Percentiles rank a stretch among this genome's conserved stretches.
Conservation (phyloP, 2,113 vertebrate species). For the Cyanocitta stelleri region DNA sequence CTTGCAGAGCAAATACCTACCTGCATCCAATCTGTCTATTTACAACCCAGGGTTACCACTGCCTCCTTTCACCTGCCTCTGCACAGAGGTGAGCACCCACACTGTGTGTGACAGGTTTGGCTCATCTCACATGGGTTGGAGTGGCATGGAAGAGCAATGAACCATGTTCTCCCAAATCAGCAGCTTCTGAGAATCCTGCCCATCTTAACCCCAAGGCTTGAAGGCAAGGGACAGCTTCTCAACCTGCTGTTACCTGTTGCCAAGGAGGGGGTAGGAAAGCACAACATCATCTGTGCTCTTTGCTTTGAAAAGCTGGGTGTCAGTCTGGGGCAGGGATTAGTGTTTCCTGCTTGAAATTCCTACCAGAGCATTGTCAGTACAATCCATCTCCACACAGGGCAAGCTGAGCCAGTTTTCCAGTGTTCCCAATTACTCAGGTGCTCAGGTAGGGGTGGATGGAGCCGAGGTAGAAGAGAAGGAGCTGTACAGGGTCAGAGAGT, state of each 20-base stretch:
- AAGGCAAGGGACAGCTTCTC: neutral
- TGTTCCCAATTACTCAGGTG: neutral
- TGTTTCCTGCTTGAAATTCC: neutral
- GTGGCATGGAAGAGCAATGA: neutral
- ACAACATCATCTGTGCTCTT: neutral
- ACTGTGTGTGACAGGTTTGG: neutral
- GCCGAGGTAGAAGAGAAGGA: neutral
- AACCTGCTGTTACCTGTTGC: neutral
- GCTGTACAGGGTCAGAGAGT: neutral
- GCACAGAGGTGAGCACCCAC: neutral
- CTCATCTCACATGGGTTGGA: accelerated
- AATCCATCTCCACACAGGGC: neutral
- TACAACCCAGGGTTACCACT: neutral
- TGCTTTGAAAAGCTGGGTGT: neutral
- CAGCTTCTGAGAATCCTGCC: neutral
- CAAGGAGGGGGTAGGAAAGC: neutral
- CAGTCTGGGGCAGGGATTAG: neutral
- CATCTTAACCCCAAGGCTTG: neutral
- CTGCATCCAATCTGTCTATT: neutral
- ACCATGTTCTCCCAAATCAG: neutral
- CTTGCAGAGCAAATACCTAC: neutral
- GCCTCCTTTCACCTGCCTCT: neutral
- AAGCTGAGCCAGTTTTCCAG: neutral
- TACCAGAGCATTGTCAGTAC: neutral
- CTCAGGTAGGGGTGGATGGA: neutral